Evolutionary conservation across 2,113 vertebrate genomes (phyloP), one percentile per base, ranked within the genome.

Genomic region (Peucedramus taeniatus): DNA sequence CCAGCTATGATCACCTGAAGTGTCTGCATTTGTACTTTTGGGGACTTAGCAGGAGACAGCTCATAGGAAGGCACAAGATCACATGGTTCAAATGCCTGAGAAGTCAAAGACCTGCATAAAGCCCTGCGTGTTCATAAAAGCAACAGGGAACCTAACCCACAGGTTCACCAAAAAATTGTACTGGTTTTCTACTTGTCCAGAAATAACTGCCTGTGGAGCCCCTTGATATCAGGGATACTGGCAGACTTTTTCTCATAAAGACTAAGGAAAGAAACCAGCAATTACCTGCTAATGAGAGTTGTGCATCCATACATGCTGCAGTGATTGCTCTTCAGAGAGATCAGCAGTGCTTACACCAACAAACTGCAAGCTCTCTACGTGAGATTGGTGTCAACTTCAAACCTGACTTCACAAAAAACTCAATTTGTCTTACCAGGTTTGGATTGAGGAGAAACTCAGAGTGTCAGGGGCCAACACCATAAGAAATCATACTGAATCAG

Each of bases 381-480:
- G 20, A 13, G 40, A 72, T 11, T 49, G 30, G 39, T 9, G 2
- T 54, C 50, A 86, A n/a, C 47, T 51, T 59, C 45, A 53, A 64
- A 79, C 20, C 26, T 4, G 8, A 82, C 18, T 16, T 35, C 33
- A 64, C 51, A 51, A 40, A 79, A 59, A 80, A 39, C n/a, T n/a
- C n/a, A n/a, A n/a, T 72, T 69, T 84, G 28, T 61, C 31, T 69
- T 44, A 82, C 44, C 40, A 51, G 27, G 37, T 60, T 49, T 83
- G 45, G n/a, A 49, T 6, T 33, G 57, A 84, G 56, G 23, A 54
- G 7, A 88, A 27, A 13, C 27, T 35, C 47, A 37, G 19, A 63
- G 12, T 30, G 37, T 57, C 45, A 72, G 63, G 57, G 49, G 61
- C 39, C 56, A 89, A 16, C 0, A 0, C 9, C 1, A 0, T 30